Evolutionary conservation across 2,797 vertebrate species (phyloP).

Genomic region (Gobio occitaniae): DNA sequence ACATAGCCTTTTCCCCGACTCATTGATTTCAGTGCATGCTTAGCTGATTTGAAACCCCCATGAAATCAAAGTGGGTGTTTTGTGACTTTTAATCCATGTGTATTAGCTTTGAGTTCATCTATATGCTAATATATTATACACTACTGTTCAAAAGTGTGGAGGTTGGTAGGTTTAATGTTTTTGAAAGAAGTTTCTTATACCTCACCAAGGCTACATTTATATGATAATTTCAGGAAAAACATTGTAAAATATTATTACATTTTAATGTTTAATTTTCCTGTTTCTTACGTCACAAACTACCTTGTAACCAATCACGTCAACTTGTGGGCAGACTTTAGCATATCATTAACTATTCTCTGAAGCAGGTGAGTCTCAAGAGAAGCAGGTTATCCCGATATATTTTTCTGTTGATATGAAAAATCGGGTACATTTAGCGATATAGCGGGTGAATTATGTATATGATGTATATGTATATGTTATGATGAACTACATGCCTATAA

Average conservation of each 20-base stretch:
- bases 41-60: neutral
- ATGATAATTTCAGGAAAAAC: neutral
- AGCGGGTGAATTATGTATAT: too few relatives aligned
- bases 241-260: neutral
- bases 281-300: too few relatives aligned
- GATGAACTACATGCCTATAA: too few relatives aligned
- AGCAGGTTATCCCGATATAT: too few relatives aligned
- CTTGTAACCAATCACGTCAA: too few relatives aligned
- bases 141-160: neutral
- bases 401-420: too few relatives aligned
- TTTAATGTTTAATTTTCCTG: too few relatives aligned
- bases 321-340: too few relatives aligned
- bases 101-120: neutral
- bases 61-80: neutral
- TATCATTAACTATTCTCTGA: too few relatives aligned
- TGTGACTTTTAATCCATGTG: neutral
- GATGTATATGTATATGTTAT: too few relatives aligned
- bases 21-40: neutral
- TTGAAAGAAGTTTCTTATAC: neutral
- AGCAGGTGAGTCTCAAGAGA: too few relatives aligned
- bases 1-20: neutral
- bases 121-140: neutral
- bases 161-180: neutral
- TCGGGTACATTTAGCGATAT: too few relatives aligned
- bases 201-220: neutral